phyloP scores from a whole-genome alignment of 2,888 invertebrate genomes.

The Phoronis australis region DNA sequence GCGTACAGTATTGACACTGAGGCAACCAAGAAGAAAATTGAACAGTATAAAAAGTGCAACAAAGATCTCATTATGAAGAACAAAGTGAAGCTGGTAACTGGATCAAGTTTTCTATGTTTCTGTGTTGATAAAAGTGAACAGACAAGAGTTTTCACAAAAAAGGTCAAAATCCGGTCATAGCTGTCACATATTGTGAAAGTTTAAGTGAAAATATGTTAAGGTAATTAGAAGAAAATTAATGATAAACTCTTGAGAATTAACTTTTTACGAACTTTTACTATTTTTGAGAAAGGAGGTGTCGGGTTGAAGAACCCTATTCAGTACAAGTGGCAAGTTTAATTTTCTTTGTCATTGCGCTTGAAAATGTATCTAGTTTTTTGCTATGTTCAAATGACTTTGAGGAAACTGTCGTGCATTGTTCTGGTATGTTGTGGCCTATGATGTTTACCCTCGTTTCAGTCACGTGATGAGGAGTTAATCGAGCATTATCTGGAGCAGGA shows the following conservation, averaged over 20 bases:
- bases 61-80: conserved; percentile 56
- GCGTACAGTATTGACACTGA: conserved; percentile 82
- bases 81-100: conserved; percentile 55
- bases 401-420: too few relatives aligned
- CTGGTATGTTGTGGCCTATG: neutral
- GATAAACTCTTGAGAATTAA: neutral
- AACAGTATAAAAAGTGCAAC: conserved; percentile 69
- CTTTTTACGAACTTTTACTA: too few relatives aligned
- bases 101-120: neutral
- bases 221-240: neutral
- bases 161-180: too few relatives aligned
- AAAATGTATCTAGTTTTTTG: too few relatives aligned
- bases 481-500: conserved; percentile 57
- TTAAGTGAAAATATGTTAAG: neutral
- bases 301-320: too few relatives aligned
- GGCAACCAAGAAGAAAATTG: conserved; percentile 64
- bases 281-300: too few relatives aligned
- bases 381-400: too few relatives aligned
- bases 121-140: neutral
- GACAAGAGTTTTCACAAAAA: too few relatives aligned
- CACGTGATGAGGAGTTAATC: conserved; percentile 76
- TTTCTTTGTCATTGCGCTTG: too few relatives aligned
- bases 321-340: too few relatives aligned
- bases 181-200: neutral
- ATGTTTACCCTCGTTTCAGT: conserved; percentile 27